Percentiles rank a stretch among this genome's conserved stretches.
Conservation (phyloP, 2,797 vertebrate species). For the Brotula barbata region DNA sequence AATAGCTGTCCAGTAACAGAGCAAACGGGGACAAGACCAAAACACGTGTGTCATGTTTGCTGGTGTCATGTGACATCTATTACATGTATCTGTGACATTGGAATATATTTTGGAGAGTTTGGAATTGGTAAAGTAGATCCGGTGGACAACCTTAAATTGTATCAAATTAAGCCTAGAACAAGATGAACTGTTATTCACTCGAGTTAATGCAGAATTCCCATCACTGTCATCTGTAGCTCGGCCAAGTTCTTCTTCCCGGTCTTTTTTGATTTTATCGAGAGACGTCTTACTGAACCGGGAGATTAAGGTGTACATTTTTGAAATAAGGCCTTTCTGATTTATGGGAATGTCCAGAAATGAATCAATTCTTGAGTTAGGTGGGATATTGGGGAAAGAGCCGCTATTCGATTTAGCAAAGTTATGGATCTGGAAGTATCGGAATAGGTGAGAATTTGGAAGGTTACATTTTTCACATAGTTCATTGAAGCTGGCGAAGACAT, state of each 20-base stretch:
- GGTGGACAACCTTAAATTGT: background rate
- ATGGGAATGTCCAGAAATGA: background rate
- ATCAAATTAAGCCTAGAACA: background rate
- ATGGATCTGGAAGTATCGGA: background rate
- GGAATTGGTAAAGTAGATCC: background rate
- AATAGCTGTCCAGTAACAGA: background rate
- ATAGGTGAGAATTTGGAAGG: background rate
- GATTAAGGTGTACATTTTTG: background rate
- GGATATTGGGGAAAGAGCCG: background rate
- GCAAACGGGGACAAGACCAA: background rate
- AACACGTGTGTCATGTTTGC: slow-evolving; percentile 2
- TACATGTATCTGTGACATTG: background rate
- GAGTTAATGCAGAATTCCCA: background rate
- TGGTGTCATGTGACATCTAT: background rate
- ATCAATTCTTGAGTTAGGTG: background rate
- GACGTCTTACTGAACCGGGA: background rate
- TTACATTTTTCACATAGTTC: background rate
- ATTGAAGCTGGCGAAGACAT: slow-evolving; percentile 6
- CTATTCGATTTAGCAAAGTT: background rate
- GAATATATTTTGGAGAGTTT: background rate
- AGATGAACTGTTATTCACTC: background rate
- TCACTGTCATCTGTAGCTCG: no score
- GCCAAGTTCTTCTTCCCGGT: background rate
- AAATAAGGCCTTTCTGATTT: slow-evolving; percentile 3
- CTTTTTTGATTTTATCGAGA: background rate